phyloP scores from a whole-genome alignment of 2,888 invertebrate species.

The Hypomecis atomaria region DNA sequence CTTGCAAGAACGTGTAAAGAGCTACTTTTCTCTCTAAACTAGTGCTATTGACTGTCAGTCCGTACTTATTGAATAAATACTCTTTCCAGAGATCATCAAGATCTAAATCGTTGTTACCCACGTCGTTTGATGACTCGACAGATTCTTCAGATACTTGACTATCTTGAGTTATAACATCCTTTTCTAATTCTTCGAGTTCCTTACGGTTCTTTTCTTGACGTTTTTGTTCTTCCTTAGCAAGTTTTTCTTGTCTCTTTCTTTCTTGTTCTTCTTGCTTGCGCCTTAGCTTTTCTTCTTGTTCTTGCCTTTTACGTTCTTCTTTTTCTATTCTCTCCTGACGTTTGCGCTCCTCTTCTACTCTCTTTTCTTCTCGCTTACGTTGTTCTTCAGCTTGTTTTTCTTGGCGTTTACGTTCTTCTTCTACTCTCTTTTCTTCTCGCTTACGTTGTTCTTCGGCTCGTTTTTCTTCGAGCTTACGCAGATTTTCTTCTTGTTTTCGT shows the following conservation, averaged over 20 bases:
- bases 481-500: constrained; percentile 50
- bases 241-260: constrained; percentile 55
- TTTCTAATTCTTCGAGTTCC: constrained; percentile 53
- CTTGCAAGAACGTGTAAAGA: constrained; percentile 62
- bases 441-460: constrained; percentile 49
- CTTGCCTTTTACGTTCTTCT: constrained; percentile 53
- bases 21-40: constrained; percentile 64
- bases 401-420: constrained; percentile 48
- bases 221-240: constrained; percentile 57
- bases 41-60: constrained; percentile 60
- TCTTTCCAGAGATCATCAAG: constrained; percentile 74
- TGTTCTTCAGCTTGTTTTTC: constrained; percentile 47
- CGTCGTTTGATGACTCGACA: constrained; percentile 55
- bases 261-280: constrained; percentile 51
- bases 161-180: constrained; percentile 50
- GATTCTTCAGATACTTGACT: constrained; percentile 48
- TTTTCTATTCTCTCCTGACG: constrained; percentile 45
- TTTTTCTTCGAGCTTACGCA: constrained; percentile 48
- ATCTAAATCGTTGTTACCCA: constrained; percentile 57
- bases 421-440: constrained; percentile 48
- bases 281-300: constrained; percentile 52
- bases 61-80: constrained; percentile 70
- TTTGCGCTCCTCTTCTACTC: constrained; percentile 49
- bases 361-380: constrained; percentile 50
- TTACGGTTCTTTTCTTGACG: constrained; percentile 55